Evolutionary conservation across 2,888 invertebrate species (phyloP).

Genomic region (Cosmorhoe ocellata): DNA sequence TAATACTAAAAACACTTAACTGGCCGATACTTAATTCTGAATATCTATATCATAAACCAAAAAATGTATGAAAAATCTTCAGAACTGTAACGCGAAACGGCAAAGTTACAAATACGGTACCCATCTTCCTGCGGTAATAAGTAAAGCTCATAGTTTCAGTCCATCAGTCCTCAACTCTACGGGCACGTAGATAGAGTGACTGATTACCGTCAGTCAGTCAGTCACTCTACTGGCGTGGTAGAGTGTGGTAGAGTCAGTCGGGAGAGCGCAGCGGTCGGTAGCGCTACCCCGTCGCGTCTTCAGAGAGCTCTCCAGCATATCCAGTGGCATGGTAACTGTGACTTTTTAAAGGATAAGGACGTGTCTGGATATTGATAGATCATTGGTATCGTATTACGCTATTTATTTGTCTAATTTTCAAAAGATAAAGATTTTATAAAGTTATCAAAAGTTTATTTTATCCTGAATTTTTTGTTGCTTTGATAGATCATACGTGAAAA

Average conservation of each 20-base stretch:
- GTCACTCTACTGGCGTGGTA: slow-evolving; percentile 62
- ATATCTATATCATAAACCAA: too few relatives aligned
- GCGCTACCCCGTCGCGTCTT: slow-evolving; percentile 53
- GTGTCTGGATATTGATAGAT: slow-evolving; percentile 35
- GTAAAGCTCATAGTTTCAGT: slow-evolving; percentile 31
- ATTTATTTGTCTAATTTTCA: slow-evolving; percentile 27
- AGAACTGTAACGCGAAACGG: too few relatives aligned
- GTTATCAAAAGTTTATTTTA: too few relatives aligned
- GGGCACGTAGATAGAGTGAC: slow-evolving; percentile 23
- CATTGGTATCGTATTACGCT: slow-evolving; percentile 72
- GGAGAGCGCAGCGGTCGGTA: slow-evolving; percentile 63
- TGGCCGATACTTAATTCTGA: too few relatives aligned
- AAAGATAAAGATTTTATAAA: background rate
- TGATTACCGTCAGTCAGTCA: slow-evolving; percentile 28
- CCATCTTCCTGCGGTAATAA: background rate
- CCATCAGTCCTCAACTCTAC: slow-evolving; percentile 23
- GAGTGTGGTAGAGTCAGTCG: slow-evolving; percentile 51
- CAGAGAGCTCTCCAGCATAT: slow-evolving; percentile 53
- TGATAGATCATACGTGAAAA: too few relatives aligned
- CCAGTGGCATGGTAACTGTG: slow-evolving; percentile 79
- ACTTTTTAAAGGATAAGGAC: slow-evolving; percentile 34
- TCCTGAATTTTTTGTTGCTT: too few relatives aligned
- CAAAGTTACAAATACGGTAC: too few relatives aligned
- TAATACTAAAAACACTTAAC: too few relatives aligned
- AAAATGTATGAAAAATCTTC: too few relatives aligned